These are phyloP conservation scores for Platerodrilus igneus DNA, from an alignment of 2,888 invertebrate genomes.

Conservation along the genomic window DNA sequence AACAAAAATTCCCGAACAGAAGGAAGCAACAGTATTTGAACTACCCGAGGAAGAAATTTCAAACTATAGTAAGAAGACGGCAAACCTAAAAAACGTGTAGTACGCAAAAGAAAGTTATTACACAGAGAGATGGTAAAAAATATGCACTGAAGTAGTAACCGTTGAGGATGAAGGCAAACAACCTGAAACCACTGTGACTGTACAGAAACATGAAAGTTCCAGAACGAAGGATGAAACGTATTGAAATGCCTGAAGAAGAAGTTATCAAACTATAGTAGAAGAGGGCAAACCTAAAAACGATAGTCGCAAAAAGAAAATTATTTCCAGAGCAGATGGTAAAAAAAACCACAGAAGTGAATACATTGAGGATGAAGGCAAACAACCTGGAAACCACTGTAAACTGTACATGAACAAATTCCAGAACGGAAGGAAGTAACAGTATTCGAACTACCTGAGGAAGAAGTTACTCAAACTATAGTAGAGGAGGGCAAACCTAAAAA, in stretches of 20 bases:
- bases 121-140: conserved; percentile 45
- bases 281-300: conserved; percentile 21
- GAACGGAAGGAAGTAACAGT: too few relatives aligned
- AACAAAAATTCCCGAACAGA: conserved; percentile 33
- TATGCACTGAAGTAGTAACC: conserved; percentile 47
- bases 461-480: conserved; percentile 15
- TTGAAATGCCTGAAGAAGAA: conserved; percentile 38
- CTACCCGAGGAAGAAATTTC: conserved; percentile 38
- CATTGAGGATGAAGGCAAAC: conserved; percentile 32
- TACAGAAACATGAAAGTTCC: conserved; percentile 39
- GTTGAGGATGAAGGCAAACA: conserved; percentile 44
- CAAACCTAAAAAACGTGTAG: conserved; percentile 39
- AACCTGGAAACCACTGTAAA: conserved; percentile 27
- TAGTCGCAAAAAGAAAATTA: conserved; percentile 35
- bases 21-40: conserved; percentile 34
- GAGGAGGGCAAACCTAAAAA: conserved; percentile 19
- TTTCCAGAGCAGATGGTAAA: conserved; percentile 37
- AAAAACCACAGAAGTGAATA: conserved; percentile 47
- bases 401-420: too few relatives aligned
- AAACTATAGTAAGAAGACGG: conserved; percentile 42
- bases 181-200: conserved; percentile 46
- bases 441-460: conserved; percentile 19
- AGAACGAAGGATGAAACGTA: conserved; percentile 26
- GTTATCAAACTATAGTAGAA: conserved; percentile 10
- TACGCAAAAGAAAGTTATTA: conserved; percentile 40